phyloP scores from a whole-genome alignment of 2,888 invertebrate species.

The Neuroscelio doddi region DNA sequence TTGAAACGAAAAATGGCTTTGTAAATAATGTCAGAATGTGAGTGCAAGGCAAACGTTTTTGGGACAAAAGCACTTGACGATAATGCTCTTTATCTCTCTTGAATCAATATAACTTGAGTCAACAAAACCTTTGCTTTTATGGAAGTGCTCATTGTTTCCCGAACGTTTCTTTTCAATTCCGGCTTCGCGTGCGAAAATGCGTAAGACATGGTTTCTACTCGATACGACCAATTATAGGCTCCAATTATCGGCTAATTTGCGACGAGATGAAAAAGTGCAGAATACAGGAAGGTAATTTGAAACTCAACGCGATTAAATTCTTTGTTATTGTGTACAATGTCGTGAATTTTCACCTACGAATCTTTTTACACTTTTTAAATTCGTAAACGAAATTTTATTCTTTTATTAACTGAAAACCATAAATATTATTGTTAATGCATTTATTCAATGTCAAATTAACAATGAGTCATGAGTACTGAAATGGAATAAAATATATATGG shows the following conservation, averaged over 20 bases:
- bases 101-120: conserved; percentile 9
- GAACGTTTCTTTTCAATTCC: background rate
- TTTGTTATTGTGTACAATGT: no score
- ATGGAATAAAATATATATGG: no score
- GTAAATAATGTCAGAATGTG: background rate
- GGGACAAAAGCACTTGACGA: background rate
- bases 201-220: background rate
- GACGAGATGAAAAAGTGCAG: conserved; percentile 1
- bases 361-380: no score
- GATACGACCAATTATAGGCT: background rate
- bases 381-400: no score
- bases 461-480: no score
- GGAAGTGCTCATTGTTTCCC: background rate
- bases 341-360: no score
- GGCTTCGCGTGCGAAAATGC: conserved; percentile 4
- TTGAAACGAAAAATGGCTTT: no score
- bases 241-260: conserved; percentile 3
- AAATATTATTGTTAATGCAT: no score
- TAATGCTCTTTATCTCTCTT: conserved; percentile 2
- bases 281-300: no score
- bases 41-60: conserved; percentile 14
- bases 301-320: no score
- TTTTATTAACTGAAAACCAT: no score
- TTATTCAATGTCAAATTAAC: no score
- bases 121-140: conserved; percentile 8